These are phyloP conservation scores for Pogonocichla stellata DNA, from an alignment of 2,113 vertebrate species.

Conservation along the genomic window DNA sequence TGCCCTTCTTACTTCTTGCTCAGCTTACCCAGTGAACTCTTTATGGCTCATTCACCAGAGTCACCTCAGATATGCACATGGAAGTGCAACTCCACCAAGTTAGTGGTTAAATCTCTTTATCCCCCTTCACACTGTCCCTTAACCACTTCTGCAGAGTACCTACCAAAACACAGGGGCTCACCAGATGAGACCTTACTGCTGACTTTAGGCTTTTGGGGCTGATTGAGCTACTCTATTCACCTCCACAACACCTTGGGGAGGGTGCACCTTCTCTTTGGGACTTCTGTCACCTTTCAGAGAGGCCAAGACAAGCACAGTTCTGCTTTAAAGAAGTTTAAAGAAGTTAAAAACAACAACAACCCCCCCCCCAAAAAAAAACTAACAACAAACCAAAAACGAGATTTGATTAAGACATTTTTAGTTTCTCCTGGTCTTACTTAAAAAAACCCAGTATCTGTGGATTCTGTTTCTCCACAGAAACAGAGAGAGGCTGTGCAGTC, in stretches of 20 bases:
- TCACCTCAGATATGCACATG: rapidly evolving
- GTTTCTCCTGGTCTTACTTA: neutral
- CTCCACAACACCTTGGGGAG: neutral
- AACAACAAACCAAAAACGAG: neutral
- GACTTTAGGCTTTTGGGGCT: neutral
- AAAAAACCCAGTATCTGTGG: neutral
- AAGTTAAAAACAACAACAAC: no score
- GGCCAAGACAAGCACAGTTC: neutral
- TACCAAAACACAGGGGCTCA: neutral
- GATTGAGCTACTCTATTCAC: neutral
- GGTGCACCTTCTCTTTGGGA: neutral
- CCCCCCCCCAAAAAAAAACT: no score
- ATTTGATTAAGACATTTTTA: neutral
- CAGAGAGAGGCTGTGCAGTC: neutral
- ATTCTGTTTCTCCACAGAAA: neutral
- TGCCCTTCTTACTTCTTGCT: neutral
- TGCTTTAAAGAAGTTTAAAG: neutral
- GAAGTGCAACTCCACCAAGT: neutral
- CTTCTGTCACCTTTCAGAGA: neutral
- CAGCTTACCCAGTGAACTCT: neutral
- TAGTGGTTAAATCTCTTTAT: neutral
- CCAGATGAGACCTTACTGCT: neutral
- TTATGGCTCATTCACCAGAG: neutral
- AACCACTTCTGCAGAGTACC: neutral
- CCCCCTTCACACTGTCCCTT: neutral